Conservation (phyloP, 2,888 invertebrate genomes). For the Synanthedon vespiformis region DNA sequence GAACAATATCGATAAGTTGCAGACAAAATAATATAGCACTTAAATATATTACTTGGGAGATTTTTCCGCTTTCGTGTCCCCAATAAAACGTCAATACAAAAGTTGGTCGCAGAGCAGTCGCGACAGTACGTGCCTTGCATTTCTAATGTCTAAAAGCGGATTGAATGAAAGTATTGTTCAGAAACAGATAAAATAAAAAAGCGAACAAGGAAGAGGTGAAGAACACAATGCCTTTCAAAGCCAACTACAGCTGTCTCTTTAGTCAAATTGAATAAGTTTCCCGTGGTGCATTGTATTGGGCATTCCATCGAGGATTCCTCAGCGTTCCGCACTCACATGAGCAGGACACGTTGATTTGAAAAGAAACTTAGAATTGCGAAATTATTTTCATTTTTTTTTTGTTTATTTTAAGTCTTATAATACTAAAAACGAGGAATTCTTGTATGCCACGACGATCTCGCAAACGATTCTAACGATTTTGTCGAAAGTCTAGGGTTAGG, state of each 20-base stretch:
- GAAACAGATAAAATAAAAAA: slow-evolving; percentile 47
- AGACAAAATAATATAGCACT: no score
- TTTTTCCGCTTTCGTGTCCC: slow-evolving; percentile 17
- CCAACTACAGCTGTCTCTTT: slow-evolving; percentile 55
- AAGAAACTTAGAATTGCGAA: background rate
- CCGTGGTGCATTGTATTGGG: slow-evolving; percentile 44
- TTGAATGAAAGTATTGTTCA: slow-evolving; percentile 62
- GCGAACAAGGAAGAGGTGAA: slow-evolving; percentile 33
- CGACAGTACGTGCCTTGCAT: slow-evolving; percentile 54
- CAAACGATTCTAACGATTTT: no score
- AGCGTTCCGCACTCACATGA: slow-evolving; percentile 25
- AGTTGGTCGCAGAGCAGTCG: slow-evolving; percentile 36
- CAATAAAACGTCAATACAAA: slow-evolving; percentile 17
- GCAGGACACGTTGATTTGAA: slow-evolving; percentile 9
- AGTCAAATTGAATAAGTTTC: slow-evolving; percentile 64
- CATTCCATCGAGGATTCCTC: slow-evolving; percentile 27
- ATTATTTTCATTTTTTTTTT: background rate
- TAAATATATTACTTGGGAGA: no score
- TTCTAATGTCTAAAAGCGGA: slow-evolving; percentile 43
- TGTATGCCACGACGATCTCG: no score
- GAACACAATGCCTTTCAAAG: slow-evolving; percentile 50
- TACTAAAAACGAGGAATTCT: no score
- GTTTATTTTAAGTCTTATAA: no score
- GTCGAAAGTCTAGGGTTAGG: no score
- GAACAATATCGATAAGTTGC: background rate